phyloP scores from a whole-genome alignment of 1,140 invertebrate genomes.

The Drosophila kikkawai region DNA sequence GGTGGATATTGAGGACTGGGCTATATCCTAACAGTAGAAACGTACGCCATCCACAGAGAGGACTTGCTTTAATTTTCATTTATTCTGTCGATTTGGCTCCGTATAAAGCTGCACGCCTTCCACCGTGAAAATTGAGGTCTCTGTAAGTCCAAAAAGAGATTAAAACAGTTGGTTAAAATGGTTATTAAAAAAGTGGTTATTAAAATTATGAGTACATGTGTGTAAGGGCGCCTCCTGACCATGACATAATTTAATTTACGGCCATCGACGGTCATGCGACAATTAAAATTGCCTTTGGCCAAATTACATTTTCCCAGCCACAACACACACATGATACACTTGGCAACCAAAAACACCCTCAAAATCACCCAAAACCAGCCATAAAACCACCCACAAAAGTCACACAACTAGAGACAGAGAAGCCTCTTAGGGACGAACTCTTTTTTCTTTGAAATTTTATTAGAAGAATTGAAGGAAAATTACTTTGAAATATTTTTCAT shows the following conservation, averaged over 20 bases:
- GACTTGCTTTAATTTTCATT: constrained; percentile 86
- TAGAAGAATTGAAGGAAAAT: not conserved
- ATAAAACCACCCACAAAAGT: constrained; percentile 20
- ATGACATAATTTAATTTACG: constrained; percentile 71
- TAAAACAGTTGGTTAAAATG: constrained; percentile 5
- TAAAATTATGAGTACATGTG: constrained; percentile 53
- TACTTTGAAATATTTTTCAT: too few relatives aligned
- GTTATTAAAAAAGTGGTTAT: constrained; percentile 48
- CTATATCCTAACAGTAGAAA: constrained; percentile 82
- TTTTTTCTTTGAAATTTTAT: not conserved
- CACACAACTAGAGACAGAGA: constrained; percentile 3
- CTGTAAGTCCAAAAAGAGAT: constrained; percentile 86
- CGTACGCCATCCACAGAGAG: constrained; percentile 85
- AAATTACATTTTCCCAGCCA: constrained; percentile 62
- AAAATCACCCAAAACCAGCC: too few relatives aligned
- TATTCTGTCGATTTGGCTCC: constrained; percentile 86
- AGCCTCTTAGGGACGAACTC: not conserved
- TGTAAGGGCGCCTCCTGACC: constrained; percentile 13
- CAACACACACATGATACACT: not conserved
- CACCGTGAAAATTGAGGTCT: constrained; percentile 96
- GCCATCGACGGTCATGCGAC: constrained; percentile 40
- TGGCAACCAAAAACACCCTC: not conserved
- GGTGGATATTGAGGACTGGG: constrained; percentile 30
- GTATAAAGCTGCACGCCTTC: constrained; percentile 92
- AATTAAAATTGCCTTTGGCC: constrained; percentile 71